These are phyloP conservation scores for Ictalurus punctatus DNA, from an alignment of 2,113 vertebrate genomes.

Conservation along the genomic window DNA sequence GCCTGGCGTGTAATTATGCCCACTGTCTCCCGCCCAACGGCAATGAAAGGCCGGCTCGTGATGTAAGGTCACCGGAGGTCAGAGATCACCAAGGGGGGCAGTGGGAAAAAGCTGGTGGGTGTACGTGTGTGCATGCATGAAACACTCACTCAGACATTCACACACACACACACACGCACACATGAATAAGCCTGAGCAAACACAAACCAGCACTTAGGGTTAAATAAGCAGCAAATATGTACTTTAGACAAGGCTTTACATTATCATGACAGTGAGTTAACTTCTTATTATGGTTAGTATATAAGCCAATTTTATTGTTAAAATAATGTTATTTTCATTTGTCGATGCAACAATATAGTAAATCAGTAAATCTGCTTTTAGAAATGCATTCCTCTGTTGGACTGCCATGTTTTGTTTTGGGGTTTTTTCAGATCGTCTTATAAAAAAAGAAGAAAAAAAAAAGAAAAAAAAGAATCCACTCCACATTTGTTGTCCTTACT, in stretches of 20 bases:
- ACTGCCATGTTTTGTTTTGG: background rate
- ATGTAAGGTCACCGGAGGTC: constrained; percentile 62
- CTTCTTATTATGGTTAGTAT: background rate
- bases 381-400: background rate
- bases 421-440: no score
- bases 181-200: background rate
- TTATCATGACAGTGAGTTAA: background rate
- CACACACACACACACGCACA: background rate
- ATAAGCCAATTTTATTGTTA: background rate
- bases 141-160: background rate
- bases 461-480: no score
- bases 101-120: constrained; percentile 44
- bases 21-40: constrained; percentile 59
- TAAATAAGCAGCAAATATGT: constrained; percentile 23
- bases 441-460: no score
- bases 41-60: constrained; percentile 60
- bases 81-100: constrained; percentile 63
- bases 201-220: background rate
- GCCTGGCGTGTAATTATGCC: constrained; percentile 67
- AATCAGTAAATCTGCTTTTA: background rate
- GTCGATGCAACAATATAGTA: background rate
- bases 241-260: background rate
- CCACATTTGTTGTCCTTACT: background rate
- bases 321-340: background rate
- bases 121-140: constrained; percentile 25